A percentile compares a stretch with the other conserved stretches of the same genome.
Conservation (phyloP, 2,797 vertebrate genomes). For the Coregonus ussuriensis region DNA sequence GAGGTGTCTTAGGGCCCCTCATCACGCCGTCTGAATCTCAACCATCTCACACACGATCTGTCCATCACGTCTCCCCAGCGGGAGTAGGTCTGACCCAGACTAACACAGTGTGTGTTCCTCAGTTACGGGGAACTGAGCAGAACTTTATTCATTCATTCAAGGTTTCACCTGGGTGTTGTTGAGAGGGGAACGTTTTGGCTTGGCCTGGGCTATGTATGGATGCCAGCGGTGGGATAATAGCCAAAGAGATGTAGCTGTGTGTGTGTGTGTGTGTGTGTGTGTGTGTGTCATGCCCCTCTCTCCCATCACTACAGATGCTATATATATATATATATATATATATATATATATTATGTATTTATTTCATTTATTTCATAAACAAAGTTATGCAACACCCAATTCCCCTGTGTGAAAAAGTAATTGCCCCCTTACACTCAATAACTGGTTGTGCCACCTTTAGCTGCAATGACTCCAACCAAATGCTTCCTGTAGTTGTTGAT, state of each 20-base stretch:
- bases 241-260: background rate
- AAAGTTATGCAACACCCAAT: no score
- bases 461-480: no score
- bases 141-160: background rate
- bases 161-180: background rate
- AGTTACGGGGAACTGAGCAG: background rate
- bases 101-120: background rate
- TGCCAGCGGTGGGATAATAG: background rate
- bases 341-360: no score
- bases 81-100: background rate
- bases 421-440: no score
- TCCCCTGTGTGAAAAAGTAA: no score
- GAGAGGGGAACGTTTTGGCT: constrained; percentile 7
- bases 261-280: constrained; percentile 1
- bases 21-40: no score
- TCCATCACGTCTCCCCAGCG: background rate
- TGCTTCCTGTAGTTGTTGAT: no score
- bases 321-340: constrained; percentile 27
- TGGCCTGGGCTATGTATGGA: background rate
- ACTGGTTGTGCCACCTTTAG: no score
- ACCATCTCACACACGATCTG: background rate
- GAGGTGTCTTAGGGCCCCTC: no score
- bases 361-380: no score
- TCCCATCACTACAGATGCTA: background rate
- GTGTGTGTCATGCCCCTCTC: background rate